Percentiles rank a stretch among this genome's conserved stretches.
Evolutionary conservation across 2,888 invertebrate genomes (phyloP).

Genomic region (Diarsia brunnea): DNA sequence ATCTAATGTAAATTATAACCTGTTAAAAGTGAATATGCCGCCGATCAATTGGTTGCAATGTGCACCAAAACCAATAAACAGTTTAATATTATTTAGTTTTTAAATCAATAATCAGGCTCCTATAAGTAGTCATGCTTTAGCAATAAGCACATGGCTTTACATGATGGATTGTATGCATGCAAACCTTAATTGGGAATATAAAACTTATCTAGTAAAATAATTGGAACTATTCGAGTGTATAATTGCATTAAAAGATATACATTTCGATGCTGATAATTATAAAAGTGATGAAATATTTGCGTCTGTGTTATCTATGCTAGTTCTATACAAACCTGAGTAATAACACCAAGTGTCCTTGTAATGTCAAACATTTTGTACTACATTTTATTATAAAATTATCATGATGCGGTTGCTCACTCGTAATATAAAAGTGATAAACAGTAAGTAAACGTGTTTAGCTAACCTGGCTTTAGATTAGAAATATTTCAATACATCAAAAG

Average conservation of each 20-base stretch:
- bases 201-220: conserved; percentile 55
- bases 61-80: conserved; percentile 51
- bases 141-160: conserved; percentile 31
- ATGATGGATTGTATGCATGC: conserved; percentile 40
- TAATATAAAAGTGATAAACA: conserved; percentile 63
- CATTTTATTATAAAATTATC: conserved; percentile 72
- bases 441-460: conserved; percentile 53
- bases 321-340: conserved; percentile 75
- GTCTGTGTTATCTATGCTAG: conserved; percentile 64
- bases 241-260: conserved; percentile 54
- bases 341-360: conserved; percentile 75
- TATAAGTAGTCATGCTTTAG: conserved; percentile 28
- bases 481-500: conserved; percentile 51
- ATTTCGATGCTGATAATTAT: conserved; percentile 64
- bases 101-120: conserved; percentile 40
- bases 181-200: conserved; percentile 38
- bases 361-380: conserved; percentile 78
- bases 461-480: conserved; percentile 44
- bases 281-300: conserved; percentile 68
- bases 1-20: conserved; percentile 63
- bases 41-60: conserved; percentile 41
- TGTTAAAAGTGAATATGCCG: conserved; percentile 47
- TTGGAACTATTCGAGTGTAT: conserved; percentile 62
- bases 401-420: conserved; percentile 68
- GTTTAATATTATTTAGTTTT: conserved; percentile 37